Evolutionary conservation across 2,797 vertebrate genomes (phyloP), one percentile per base, ranked within the genome.

Genomic region (Amblyopsis hoosieri): DNA sequence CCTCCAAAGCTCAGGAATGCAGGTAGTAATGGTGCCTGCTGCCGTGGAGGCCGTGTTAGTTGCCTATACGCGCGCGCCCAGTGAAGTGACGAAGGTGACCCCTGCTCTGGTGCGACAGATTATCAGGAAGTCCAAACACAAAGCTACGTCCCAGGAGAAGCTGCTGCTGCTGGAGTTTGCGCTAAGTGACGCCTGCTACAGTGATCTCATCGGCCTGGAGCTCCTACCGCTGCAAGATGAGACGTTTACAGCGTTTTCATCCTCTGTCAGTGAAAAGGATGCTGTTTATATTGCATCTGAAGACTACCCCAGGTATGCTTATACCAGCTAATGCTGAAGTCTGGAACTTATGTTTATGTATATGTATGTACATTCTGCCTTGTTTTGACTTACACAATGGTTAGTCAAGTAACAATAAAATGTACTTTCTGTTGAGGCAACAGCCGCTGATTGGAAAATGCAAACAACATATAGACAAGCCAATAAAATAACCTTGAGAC

Each of bases 141-240:
- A 74, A 81, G 95, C 94, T 17, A 29, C 93, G 48, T 65, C 90
- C n/a, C 82, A 87, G 48, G 96, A 97, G 71, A 97, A 95, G 78
- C 93, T 97, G 55, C 83, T 93, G 70, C 91, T 99, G 54, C 84
- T 99, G 63, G 95, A 98, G 72, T 99, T 96, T 50, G 92, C 90
- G 15, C 95, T 99, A 15, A 93, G 93, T 12, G 98, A 99, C 66
- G 86, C 71, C 53, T 93, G 93, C 79, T 99, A 96, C 85, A 92
- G 91, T 62, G 97, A 99, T 54, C 94, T 99, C 66, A 95, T 98
- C 52, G 97, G 97, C 54, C 86, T 99, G 63, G 97, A 99, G 76
- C 92, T 99, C 64, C 91, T 99, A 45, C 96, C 97, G 0, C 89
- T 98, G 59, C 96, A 99, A 76, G 95, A 94, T 67, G 94, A 93